Percentiles rank a stretch among this genome's conserved stretches.
Evolutionary conservation across 2,797 vertebrate species (phyloP).

Genomic region (Pipistrellus nathusii): DNA sequence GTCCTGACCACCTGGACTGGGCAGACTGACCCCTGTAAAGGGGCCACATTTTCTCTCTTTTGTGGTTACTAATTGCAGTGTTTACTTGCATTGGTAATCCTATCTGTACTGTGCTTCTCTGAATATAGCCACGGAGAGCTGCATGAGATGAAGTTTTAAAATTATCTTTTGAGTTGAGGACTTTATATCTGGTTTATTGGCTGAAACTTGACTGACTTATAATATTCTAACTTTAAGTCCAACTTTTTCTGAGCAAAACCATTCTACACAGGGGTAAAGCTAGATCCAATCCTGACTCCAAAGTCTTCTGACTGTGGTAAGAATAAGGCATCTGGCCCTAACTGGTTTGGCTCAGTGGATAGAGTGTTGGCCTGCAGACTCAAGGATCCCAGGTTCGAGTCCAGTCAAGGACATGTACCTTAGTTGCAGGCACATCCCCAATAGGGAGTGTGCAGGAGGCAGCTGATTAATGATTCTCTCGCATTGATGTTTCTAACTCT

Average conservation of each 20-base stretch:
- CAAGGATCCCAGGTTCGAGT: too few relatives aligned
- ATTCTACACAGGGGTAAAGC: constrained; percentile 25
- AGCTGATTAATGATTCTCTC: too few relatives aligned
- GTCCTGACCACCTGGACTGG: neutral
- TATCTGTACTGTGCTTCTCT: constrained; percentile 23
- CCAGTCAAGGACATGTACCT: too few relatives aligned
- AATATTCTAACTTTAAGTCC: constrained; percentile 31
- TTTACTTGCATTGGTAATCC: neutral
- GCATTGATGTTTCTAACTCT: too few relatives aligned
- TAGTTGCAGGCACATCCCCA: too few relatives aligned
- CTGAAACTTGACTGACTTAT: constrained; percentile 42
- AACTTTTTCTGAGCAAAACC: constrained; percentile 55
- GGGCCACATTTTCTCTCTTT: neutral
- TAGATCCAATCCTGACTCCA: neutral
- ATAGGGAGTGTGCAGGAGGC: too few relatives aligned
- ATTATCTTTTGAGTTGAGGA: constrained; percentile 6
- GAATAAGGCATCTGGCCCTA: neutral
- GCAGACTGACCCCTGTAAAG: neutral
- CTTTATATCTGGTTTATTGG: constrained; percentile 35
- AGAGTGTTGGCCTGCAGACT: too few relatives aligned
- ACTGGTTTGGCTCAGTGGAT: too few relatives aligned
- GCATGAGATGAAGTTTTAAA: constrained; percentile 20
- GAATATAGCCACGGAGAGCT: neutral
- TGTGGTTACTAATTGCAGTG: neutral
- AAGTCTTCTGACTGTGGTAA: constrained; percentile 25